Evolutionary conservation across 2,888 invertebrate species (phyloP).

Genomic region (Andrena bicolor): DNA sequence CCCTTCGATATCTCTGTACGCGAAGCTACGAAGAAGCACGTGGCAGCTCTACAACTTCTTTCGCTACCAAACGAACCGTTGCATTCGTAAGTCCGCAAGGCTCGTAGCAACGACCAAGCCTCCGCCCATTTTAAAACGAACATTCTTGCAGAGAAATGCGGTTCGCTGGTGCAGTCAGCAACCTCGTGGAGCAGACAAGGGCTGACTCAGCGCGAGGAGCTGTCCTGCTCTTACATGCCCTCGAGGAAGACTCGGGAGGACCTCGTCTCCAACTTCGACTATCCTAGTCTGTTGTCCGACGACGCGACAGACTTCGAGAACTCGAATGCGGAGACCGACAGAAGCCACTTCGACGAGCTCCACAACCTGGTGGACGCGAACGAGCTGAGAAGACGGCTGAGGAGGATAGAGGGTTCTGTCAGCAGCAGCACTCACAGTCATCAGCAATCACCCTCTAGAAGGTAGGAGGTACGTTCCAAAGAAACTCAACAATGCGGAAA

Average conservation of each 20-base stretch:
- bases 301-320: slow-evolving; percentile 66
- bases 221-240: slow-evolving; percentile 81
- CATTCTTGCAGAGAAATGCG: slow-evolving; percentile 67
- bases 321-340: slow-evolving; percentile 35
- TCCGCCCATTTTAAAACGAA: not conserved
- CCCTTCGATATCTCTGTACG: slow-evolving; percentile 15
- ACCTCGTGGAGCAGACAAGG: slow-evolving; percentile 69
- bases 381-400: slow-evolving; percentile 66
- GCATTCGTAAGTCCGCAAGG: slow-evolving; percentile 43
- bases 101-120: too few relatives aligned
- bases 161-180: slow-evolving; percentile 60
- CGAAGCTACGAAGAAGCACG: slow-evolving; percentile 29
- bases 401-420: slow-evolving; percentile 23
- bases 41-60: slow-evolving; percentile 39
- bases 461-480: slow-evolving; percentile 60
- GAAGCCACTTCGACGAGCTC: slow-evolving; percentile 48
- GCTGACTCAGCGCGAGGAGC: slow-evolving; percentile 73
- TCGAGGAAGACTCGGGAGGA: slow-evolving; percentile 74
- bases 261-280: slow-evolving; percentile 66
- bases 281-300: slow-evolving; percentile 71
- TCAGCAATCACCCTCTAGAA: slow-evolving; percentile 61
- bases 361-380: slow-evolving; percentile 66
- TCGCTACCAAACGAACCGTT: slow-evolving; percentile 33
- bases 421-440: slow-evolving; percentile 34
- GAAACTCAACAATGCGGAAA: not conserved